phyloP scores from a whole-genome alignment of 53 echinoderm and acorn worm genomes.

The Echinarachnius parma region DNA sequence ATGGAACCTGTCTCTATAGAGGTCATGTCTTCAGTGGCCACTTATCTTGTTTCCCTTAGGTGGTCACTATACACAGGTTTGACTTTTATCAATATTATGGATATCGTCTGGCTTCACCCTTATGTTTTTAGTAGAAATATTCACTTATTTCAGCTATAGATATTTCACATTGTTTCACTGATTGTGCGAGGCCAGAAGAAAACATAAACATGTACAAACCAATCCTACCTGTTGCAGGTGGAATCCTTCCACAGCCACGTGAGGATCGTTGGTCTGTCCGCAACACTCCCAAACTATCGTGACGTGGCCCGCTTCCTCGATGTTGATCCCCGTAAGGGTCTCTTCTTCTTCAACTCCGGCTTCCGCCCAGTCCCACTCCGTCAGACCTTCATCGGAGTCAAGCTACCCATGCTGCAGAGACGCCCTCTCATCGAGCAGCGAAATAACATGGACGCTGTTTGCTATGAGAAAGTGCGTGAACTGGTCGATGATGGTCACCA shows the following conservation, averaged over 20 bases:
- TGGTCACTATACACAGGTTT: too few relatives aligned
- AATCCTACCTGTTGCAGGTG: too few relatives aligned
- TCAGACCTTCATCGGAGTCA: conserved; percentile 87
- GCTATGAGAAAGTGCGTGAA: conserved; percentile 77
- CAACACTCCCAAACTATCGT: conserved; percentile 92
- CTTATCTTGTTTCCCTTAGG: too few relatives aligned
- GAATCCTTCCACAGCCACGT: conserved; percentile 90
- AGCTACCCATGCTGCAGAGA: not conserved
- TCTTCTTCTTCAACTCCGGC: conserved; percentile 92
- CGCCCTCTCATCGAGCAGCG: conserved; percentile 11
- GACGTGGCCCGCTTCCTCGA: conserved; percentile 89
- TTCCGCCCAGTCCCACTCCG: conserved; percentile 85
- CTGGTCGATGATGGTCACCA: conserved; percentile 83
- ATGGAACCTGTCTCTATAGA: too few relatives aligned
- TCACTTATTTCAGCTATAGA: too few relatives aligned
- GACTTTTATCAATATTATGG: too few relatives aligned
- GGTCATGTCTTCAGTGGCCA: too few relatives aligned
- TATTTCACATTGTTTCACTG: too few relatives aligned
- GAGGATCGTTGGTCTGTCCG: conserved; percentile 87
- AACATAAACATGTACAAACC: too few relatives aligned
- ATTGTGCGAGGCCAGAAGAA: too few relatives aligned
- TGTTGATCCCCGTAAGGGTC: conserved; percentile 74
- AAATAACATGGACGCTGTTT: conserved; percentile 82
- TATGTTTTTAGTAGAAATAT: too few relatives aligned
- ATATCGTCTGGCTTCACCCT: too few relatives aligned